These are phyloP conservation scores for Dasysyrphus tricinctus DNA, from an alignment of 2,888 invertebrate species.

Conservation along the genomic window DNA sequence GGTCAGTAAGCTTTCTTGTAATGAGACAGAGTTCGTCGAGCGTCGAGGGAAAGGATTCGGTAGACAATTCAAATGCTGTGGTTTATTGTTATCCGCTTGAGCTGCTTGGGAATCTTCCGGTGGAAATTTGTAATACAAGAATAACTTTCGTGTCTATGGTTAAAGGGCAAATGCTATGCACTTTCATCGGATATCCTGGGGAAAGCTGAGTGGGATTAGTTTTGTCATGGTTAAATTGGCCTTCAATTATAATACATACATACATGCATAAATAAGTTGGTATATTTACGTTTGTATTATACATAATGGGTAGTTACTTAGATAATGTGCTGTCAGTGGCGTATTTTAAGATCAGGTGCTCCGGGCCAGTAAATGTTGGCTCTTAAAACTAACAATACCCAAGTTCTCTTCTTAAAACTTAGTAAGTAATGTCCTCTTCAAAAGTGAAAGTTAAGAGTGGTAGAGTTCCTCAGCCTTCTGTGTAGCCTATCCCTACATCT, in stretches of 20 bases:
- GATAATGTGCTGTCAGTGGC: no score
- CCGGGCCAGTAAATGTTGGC: no score
- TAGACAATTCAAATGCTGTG: slow-evolving; percentile 60
- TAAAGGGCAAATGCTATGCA: not conserved
- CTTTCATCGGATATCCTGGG: slow-evolving; percentile 44
- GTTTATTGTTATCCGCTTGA: slow-evolving; percentile 61
- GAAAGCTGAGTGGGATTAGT: slow-evolving; percentile 14
- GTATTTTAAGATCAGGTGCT: no score
- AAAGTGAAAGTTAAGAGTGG: no score
- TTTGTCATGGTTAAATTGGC: slow-evolving; percentile 40
- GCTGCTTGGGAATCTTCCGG: slow-evolving; percentile 29
- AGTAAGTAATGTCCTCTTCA: no score
- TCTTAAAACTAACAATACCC: no score
- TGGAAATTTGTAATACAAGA: slow-evolving; percentile 1
- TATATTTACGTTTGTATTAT: no score
- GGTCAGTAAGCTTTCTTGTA: slow-evolving; percentile 45
- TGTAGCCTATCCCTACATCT: no score
- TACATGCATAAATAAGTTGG: not conserved
- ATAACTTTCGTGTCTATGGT: not conserved
- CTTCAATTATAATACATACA: slow-evolving; percentile 4
- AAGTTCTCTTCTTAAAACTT: no score
- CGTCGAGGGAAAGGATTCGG: slow-evolving; percentile 12
- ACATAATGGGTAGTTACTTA: no score
- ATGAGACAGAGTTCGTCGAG: slow-evolving; percentile 33
- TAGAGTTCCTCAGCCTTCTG: no score